A percentile compares a stretch with the other conserved stretches of the same genome.
Evolutionary conservation across 2,888 invertebrate species (phyloP).

Genomic region (Mythimna loreyi): DNA sequence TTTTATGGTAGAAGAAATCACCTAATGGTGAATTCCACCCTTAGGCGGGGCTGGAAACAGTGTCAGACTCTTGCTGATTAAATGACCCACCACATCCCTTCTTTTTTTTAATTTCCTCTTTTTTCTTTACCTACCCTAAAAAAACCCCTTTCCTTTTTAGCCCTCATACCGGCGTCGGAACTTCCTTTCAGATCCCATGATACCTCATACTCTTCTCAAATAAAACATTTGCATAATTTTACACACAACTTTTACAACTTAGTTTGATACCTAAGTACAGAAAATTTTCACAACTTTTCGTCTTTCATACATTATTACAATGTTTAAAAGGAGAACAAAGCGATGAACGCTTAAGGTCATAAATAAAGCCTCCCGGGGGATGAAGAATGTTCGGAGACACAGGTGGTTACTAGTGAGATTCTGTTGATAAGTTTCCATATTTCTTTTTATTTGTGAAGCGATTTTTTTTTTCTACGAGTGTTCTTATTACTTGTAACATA

Average conservation of each 20-base stretch:
- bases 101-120: no score
- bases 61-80: no score
- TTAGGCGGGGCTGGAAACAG: no score
- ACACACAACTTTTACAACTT: neutral
- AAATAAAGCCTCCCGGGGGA: constrained; percentile 28
- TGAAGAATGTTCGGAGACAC: constrained; percentile 39
- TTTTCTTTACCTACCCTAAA: no score
- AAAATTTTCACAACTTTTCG: neutral
- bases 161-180: no score
- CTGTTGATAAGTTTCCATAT: constrained; percentile 26
- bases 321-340: constrained; percentile 30
- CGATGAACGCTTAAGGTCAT: constrained; percentile 22
- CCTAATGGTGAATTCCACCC: no score
- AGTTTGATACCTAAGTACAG: neutral
- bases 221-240: neutral
- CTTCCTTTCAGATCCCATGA: no score
- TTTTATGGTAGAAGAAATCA: no score
- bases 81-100: no score
- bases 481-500: no score
- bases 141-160: no score
- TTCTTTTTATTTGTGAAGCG: constrained; percentile 4
- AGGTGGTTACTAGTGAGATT: constrained; percentile 30
- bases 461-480: neutral
- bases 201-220: no score
- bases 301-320: constrained; percentile 1